phyloP scores from a whole-genome alignment of 2,113 vertebrate genomes.

The Ciconia boyciana region DNA sequence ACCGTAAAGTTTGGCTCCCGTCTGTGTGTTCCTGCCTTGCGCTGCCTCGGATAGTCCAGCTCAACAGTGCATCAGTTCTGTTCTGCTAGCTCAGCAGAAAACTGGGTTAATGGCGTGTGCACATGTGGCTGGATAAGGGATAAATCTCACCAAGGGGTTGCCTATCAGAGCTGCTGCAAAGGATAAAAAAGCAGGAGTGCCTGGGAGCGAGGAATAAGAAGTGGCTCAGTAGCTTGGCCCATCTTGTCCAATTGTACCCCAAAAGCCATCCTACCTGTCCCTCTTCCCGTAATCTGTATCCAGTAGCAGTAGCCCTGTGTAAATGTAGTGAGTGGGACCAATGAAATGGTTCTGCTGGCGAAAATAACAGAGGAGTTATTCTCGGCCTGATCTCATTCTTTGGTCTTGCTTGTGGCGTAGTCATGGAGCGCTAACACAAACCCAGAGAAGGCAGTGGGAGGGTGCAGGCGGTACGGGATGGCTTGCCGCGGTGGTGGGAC shows the following conservation, averaged over 20 bases:
- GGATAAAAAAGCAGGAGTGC: not conserved
- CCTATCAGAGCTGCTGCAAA: not conserved
- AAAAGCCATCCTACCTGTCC: not conserved
- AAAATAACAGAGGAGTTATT: not conserved
- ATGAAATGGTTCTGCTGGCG: not conserved
- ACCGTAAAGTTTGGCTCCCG: not conserved
- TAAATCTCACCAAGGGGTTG: not conserved
- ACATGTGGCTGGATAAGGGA: not conserved
- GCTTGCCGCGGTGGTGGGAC: not conserved
- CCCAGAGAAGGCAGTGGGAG: not conserved
- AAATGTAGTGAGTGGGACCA: not conserved
- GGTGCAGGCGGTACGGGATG: not conserved
- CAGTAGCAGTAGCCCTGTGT: not conserved
- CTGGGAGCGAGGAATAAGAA: not conserved
- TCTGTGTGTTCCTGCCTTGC: not conserved
- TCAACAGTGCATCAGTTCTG: not conserved
- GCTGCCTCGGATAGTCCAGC: rapidly evolving
- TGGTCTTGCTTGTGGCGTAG: not conserved
- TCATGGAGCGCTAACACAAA: not conserved
- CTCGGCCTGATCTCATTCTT: not conserved
- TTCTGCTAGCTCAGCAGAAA: not conserved
- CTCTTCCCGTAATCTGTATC: not conserved
- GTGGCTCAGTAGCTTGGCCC: not conserved
- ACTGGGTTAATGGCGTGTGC: not conserved
- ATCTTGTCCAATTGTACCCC: not conserved